Conservation (phyloP, 2,888 invertebrate genomes). For the Apantesis nais region DNA sequence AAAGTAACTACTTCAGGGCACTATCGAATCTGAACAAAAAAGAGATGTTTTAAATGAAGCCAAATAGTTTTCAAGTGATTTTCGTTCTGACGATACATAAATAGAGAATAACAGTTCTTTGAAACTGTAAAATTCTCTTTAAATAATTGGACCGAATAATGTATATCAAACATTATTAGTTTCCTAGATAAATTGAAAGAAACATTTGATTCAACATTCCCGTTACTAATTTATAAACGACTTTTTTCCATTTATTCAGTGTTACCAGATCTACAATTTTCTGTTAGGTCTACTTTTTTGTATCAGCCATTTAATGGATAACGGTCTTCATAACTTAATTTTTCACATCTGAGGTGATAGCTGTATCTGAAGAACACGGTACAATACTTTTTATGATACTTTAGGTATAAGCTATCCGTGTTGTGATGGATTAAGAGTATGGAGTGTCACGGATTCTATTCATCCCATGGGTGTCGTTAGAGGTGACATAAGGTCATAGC, state of each 20-base stretch:
- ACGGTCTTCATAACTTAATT: not conserved
- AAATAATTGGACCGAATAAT: not conserved
- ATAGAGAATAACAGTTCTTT: not conserved
- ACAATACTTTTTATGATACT: not conserved
- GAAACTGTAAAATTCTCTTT: not conserved
- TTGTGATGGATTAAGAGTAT: no score
- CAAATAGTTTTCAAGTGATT: not conserved
- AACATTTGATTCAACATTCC: not conserved
- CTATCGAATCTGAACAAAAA: not conserved
- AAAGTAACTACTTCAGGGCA: not conserved
- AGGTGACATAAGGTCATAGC: no score
- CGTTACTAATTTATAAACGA: not conserved
- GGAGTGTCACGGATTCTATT: no score
- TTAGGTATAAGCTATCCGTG: no score
- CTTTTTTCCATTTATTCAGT: not conserved
- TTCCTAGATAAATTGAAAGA: not conserved
- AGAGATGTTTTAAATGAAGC: not conserved
- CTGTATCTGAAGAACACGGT: not conserved
- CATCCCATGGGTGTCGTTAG: no score
- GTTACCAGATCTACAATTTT: not conserved
- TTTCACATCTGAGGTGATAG: not conserved
- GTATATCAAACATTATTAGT: not conserved
- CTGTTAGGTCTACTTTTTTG: not conserved
- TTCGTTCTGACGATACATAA: not conserved
- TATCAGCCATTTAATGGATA: not conserved